Conservation (phyloP, 2,797 vertebrate species). For the Coregonus suidteri region DNA sequence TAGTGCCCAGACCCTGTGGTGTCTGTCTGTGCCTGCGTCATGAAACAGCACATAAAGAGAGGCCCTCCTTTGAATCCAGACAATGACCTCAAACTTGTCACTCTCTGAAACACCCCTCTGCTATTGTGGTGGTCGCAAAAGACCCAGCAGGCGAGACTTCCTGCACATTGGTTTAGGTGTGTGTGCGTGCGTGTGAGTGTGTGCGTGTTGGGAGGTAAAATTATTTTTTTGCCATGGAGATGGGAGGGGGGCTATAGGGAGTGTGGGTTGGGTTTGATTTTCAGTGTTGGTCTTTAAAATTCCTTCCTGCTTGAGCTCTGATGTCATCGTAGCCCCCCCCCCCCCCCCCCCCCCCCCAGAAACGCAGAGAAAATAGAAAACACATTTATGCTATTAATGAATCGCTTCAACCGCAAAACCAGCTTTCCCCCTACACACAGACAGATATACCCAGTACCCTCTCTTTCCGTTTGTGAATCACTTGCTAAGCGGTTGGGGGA, state of each 20-base stretch:
- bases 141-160: conserved; percentile 23
- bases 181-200: background rate
- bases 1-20: conserved; percentile 21
- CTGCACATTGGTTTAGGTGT: conserved; percentile 12
- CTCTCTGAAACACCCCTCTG: conserved; percentile 26
- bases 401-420: conserved; percentile 36
- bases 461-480: conserved; percentile 23
- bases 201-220: conserved; percentile 9
- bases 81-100: conserved; percentile 73
- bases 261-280: conserved; percentile 8
- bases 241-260: conserved; percentile 16
- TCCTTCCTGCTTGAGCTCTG: conserved; percentile 53
- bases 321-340: conserved; percentile 62
- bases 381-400: conserved; percentile 68
- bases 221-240: conserved; percentile 23
- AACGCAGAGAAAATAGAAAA: conserved; percentile 62
- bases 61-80: conserved; percentile 66
- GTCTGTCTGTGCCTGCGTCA: conserved; percentile 56
- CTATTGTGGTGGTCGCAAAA: conserved; percentile 21
- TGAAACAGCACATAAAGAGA: conserved; percentile 65
- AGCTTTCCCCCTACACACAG: conserved; percentile 13
- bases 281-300: conserved; percentile 51
- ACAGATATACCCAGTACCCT: conserved; percentile 8
- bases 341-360: conserved; percentile 32
- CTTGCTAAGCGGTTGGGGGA: conserved; percentile 18